A percentile compares a stretch with the other conserved stretches of the same genome.
phyloP scores from a whole-genome alignment of 2,797 vertebrate genomes.

The Falco berigora region DNA sequence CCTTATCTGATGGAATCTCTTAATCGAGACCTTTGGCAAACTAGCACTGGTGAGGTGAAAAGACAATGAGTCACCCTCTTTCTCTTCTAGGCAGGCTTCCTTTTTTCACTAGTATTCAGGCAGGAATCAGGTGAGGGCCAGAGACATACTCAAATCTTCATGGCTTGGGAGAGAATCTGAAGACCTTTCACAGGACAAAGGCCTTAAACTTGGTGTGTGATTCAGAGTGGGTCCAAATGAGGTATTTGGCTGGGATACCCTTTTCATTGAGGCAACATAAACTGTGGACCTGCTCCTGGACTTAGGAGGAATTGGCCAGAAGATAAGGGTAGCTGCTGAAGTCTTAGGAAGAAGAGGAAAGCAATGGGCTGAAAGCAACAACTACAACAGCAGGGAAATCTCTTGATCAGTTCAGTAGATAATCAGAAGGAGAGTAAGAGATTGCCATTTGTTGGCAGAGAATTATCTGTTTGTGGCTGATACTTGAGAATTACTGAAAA shows the following conservation, averaged over 20 bases:
- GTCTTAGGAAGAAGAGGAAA: neutral
- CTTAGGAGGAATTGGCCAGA: neutral
- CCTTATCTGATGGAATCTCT: neutral
- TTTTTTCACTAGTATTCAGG: neutral
- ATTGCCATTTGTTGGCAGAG: neutral
- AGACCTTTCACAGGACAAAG: neutral
- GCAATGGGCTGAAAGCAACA: neutral
- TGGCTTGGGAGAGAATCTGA: neutral
- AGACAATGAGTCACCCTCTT: neutral
- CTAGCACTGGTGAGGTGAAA: neutral
- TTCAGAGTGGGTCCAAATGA: neutral
- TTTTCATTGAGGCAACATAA: neutral
- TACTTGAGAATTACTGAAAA: neutral
- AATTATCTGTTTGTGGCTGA: neutral
- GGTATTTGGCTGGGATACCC: neutral
- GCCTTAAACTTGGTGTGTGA: neutral
- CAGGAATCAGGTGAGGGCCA: neutral
- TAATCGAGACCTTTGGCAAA: neutral
- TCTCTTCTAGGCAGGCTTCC: neutral
- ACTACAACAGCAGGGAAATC: neutral
- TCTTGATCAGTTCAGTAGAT: neutral
- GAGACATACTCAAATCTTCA: neutral
- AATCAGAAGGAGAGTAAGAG: neutral
- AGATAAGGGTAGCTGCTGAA: neutral
- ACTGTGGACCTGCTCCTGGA: neutral